Conservation (phyloP, 2,888 invertebrate species). For the Drosophila austrosaltans region DNA sequence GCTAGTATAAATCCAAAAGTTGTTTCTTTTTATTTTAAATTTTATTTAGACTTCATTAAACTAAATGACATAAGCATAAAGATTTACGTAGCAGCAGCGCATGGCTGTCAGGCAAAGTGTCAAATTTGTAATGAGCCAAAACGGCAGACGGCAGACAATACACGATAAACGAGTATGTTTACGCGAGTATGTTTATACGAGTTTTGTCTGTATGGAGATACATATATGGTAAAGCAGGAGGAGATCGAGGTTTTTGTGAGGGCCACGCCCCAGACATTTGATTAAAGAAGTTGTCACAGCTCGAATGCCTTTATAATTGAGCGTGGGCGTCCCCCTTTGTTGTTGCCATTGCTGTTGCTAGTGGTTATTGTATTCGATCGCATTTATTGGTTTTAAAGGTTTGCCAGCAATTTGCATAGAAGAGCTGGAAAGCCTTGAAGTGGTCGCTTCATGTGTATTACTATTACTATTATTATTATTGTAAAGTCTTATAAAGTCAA, state of each 20-base stretch:
- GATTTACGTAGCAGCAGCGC: constrained; percentile 53
- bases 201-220: constrained; percentile 34
- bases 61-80: constrained; percentile 81
- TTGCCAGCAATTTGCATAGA: constrained; percentile 52
- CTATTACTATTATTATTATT: constrained; percentile 30
- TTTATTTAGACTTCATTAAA: constrained; percentile 68
- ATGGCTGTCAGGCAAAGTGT: constrained; percentile 73
- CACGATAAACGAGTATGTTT: constrained; percentile 11
- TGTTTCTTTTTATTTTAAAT: neutral
- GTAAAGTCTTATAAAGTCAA: constrained; percentile 40
- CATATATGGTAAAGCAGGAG: neutral
- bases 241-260: neutral
- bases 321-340: constrained; percentile 59
- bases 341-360: neutral
- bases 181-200: constrained; percentile 5
- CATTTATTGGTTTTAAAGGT: constrained; percentile 46
- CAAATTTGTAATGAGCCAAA: constrained; percentile 75
- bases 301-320: constrained; percentile 65
- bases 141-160: constrained; percentile 18
- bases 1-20: constrained; percentile 58
- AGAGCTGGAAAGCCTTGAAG: constrained; percentile 50
- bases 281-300: constrained; percentile 77
- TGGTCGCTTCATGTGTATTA: constrained; percentile 34
- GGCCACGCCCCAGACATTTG: constrained; percentile 65
- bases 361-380: constrained; percentile 1